Base-by-base conservation (phyloP, 1,140 invertebrate species). In the Bombus waltoni region DNA sequence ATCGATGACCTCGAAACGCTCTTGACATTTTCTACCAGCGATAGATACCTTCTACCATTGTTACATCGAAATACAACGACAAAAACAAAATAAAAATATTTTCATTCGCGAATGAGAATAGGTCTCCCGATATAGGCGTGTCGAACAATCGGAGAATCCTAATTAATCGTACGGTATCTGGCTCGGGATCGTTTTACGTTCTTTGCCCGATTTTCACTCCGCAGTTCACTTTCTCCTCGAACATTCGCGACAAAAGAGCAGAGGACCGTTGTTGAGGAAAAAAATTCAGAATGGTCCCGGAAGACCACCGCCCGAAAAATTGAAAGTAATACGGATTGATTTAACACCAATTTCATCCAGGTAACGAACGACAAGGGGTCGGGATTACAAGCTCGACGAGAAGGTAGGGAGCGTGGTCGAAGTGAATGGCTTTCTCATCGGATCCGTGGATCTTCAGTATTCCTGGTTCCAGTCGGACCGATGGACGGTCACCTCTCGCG, bases 341-440 rank as follows among this genome's bases (percentile, higher is more conserved):
- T 40, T 59, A 47, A n/a, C 59, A 35, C 22, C 76, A 81, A 87
- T 84, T 77, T 66, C 47, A 73, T 65, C 59, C 68, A 65, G 77
- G 62, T 83, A 68, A 53, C 28, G 25, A 62, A 25, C n/a, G 57
- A 44, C 38, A 47, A 42, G 42, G 47, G 32, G 35, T 47, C 75
- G 79, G 71, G 71, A 75, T 59, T 40, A 38, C 28, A 70, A 53
- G 47, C 71, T 42, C 28, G 77, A 76, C 72, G 25, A 40, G 73
- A 90, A 88, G 86, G 88, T 90, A 90, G 89, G 89, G 89, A 90
- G 86, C 68, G 74, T 42, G 35, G 81, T 25, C 75, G 89, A 81
- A 93, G 92, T 87, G 93, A 93, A 93, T 92, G 93, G 92, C 94
- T 94, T 94, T 94, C 93, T 92, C 93, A 91, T 89, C 76, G 75